Base-by-base conservation (phyloP, 2,888 invertebrate genomes). In the Agonopterix alstromeriana region DNA sequence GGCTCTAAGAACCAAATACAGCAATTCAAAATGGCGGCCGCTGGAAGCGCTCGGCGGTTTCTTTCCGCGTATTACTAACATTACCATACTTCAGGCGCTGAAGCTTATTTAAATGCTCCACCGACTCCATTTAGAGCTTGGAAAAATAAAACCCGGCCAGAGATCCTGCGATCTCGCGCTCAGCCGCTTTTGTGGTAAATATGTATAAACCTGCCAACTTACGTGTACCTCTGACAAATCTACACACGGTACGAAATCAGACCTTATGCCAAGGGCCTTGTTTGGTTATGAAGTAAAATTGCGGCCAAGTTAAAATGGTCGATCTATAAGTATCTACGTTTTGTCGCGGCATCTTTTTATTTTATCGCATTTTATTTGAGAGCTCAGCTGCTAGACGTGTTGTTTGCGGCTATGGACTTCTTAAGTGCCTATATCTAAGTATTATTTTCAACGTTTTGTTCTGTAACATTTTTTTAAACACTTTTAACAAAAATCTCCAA, bases 101-200 rank as follows among this genome's bases (percentile, higher is more conserved):
- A 78, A 80, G 87, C 86, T 88, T 88, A 88, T 88, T 87, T 87
- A 88, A 88, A 88, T 88, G 88, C 86, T 83, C 86, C 87, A 86
- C 87, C 84, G 88, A 85, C 87, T 88, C 87, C 87, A 88, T 87
- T 88, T 87, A 88, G 84, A 87, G 84, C 85, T 87, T 84, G 86
- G 83, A 83, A 87, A 87, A 87, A 88, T 87, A 88, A 88, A 87
- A 87, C 84, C 68, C 70, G 73, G 72, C 82, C 78, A 83, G 78
- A 79, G 84, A 87, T 86, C 87, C 78, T 73, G 78, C 77, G 86
- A 85, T 85, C 82, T 86, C 78, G 74, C 81, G 76, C 75, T 80
- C 84, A 88, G 87, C 87, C 86, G 87, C 82, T 88, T 87, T 86
- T 84, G 86, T 84, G 87, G 87, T 86, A 88, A 87, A 87, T 87